Base-by-base conservation (phyloP, 1,140 invertebrate genomes). In the Drosophila sturtevanti region DNA sequence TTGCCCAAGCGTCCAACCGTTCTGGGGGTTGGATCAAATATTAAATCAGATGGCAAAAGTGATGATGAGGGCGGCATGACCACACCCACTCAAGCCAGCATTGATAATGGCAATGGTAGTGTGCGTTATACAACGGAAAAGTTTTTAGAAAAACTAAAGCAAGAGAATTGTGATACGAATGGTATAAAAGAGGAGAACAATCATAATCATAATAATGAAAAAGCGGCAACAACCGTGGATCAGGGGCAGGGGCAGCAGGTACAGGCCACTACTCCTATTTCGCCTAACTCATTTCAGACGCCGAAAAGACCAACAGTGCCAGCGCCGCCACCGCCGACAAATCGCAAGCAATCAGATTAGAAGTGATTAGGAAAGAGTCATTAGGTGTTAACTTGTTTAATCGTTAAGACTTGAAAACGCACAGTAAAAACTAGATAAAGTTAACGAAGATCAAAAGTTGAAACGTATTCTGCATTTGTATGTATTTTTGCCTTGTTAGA, bases 241-340 rank as follows among this genome's bases (percentile, higher is more conserved):
- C 27, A 27, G 12, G 61, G 31, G 12, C 69, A 35, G 48, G 66
- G 59, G 21, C 68, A 34, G 24, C 73, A 66, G 48, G 69, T 27
- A 16, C 76, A 81, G 51, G 81, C 89, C 5, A 90, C 90, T 41
- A 89, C 90, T 16, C 90, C 90, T 24, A 84, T 91, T 56, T 91
- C 90, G 34, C 90, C 90, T 12, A 90, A 80, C 65, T 91, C 87
- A 69, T 90, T 91, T 72, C 78, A 91, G 44, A 91, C 86, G 65
- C 89, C 89, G 41, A 91, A 91, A 67, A 75, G 90, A 69, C 90
- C 90, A 60, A 91, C 90, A 61, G 90, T 91, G 68, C 90, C 90
- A 72, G 90, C 90, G 67, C 90, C 90, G 34, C 90, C 90, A 18
- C 90, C 90, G 34, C 90, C 90, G n/a, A 89, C 85, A 77, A 73